Conservation (phyloP, 2,797 vertebrate genomes). For the Vireo griseus region DNA sequence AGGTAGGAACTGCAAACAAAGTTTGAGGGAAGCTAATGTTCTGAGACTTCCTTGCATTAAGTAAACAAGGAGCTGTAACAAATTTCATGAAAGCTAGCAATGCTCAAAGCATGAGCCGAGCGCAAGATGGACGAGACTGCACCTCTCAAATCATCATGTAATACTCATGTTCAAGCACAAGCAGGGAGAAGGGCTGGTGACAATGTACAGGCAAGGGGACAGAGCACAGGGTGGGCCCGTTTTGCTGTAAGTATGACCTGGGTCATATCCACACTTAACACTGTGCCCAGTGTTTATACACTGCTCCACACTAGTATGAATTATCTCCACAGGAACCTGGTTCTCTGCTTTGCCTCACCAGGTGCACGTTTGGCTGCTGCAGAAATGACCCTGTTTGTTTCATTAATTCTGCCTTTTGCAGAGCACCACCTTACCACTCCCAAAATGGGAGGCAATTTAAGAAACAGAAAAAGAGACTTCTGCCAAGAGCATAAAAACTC, state of each 20-base stretch:
- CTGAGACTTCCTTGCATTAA: neutral
- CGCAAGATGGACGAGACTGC: neutral
- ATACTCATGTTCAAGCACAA: neutral
- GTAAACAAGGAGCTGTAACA: neutral
- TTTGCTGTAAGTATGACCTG: neutral
- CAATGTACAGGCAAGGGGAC: rapidly evolving
- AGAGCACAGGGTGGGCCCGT: neutral
- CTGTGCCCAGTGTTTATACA: neutral
- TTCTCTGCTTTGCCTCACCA: neutral
- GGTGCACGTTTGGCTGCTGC: neutral
- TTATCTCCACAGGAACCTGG: neutral
- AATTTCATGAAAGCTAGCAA: neutral
- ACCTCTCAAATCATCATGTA: neutral
- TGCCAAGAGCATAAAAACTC: neutral
- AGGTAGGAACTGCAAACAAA: neutral
- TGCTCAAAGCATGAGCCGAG: neutral
- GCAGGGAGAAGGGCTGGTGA: neutral
- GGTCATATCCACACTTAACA: neutral
- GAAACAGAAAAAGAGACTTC: neutral
- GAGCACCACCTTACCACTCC: neutral
- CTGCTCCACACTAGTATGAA: neutral
- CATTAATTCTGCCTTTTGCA: neutral
- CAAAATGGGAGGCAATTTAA: neutral
- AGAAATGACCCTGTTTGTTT: neutral
- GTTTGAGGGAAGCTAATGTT: neutral